phyloP scores from a whole-genome alignment of 1,140 invertebrate genomes.

The Bombus terrestris region DNA sequence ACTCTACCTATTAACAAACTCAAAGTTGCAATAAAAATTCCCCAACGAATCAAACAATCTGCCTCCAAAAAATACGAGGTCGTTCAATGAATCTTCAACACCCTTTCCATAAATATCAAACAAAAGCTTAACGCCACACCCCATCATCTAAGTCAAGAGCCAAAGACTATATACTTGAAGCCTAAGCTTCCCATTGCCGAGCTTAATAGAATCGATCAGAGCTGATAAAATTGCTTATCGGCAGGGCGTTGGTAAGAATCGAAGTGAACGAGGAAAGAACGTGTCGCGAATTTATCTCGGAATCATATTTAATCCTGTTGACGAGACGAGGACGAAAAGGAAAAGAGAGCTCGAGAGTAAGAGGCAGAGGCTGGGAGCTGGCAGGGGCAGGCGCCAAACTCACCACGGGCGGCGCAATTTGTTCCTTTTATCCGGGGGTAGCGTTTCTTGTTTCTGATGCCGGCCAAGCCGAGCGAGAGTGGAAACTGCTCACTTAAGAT shows the following conservation, averaged over 20 bases:
- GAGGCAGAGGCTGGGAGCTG: neutral
- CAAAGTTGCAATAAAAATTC: neutral
- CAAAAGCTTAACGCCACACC: neutral
- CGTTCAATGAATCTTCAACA: neutral
- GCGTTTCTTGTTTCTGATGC: slow-evolving; percentile 41
- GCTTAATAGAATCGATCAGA: slow-evolving; percentile 42
- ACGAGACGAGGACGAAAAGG: neutral
- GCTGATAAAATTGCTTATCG: slow-evolving; percentile 48
- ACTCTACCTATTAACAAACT: neutral
- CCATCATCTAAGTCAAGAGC: neutral
- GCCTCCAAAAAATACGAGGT: neutral
- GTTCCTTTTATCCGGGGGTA: slow-evolving; percentile 48
- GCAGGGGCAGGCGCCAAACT: slow-evolving; percentile 15
- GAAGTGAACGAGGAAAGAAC: neutral
- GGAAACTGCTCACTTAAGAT: slow-evolving; percentile 66
- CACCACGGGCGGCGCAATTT: slow-evolving; percentile 39
- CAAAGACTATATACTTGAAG: neutral
- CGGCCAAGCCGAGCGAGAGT: neutral
- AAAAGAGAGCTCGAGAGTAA: neutral
- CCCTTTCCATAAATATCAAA: neutral
- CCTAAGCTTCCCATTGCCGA: neutral
- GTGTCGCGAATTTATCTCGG: slow-evolving; percentile 45
- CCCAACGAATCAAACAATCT: neutral
- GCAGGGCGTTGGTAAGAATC: neutral
- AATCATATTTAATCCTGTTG: too few species aligned